These are phyloP conservation scores for Drosophila mojavensis DNA, from an alignment of 1,140 invertebrate genomes.

Conservation along the genomic window DNA sequence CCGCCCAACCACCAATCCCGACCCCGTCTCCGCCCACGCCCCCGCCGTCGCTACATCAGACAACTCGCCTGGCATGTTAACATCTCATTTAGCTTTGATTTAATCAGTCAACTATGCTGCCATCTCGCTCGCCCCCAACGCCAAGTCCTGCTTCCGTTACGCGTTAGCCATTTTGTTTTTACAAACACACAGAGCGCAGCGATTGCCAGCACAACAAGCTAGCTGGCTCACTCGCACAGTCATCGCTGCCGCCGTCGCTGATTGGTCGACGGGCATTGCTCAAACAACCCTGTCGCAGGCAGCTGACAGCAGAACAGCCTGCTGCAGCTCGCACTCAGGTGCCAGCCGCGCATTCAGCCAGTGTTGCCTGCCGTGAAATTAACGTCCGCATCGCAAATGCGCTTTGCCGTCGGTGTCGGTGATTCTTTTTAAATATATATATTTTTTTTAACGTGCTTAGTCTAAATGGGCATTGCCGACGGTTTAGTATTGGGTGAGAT, in stretches of 20 bases:
- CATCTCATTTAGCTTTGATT: conserved; percentile 54
- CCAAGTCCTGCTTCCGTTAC: conserved; percentile 42
- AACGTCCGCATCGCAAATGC: neutral
- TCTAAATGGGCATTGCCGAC: neutral
- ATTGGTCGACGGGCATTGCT: conserved; percentile 43
- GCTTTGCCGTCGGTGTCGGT: conserved; percentile 10
- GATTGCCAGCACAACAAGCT: conserved; percentile 13
- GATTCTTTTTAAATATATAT: no score
- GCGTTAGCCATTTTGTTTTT: conserved; percentile 78
- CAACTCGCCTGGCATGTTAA: conserved; percentile 19
- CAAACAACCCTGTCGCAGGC: conserved; percentile 8
- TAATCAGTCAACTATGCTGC: conserved; percentile 33
- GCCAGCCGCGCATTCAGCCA: neutral
- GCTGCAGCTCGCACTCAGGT: neutral
- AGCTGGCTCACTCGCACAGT: conserved; percentile 49
- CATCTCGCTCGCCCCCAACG: conserved; percentile 42
- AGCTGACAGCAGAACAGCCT: neutral
- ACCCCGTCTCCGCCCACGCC: neutral
- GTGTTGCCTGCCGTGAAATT: conserved; percentile 19
- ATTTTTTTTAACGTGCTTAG: neutral
- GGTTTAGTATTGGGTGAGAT: neutral
- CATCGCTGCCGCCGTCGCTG: conserved; percentile 42
- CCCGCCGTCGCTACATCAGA: no score
- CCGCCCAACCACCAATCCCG: neutral
- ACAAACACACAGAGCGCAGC: conserved; percentile 33